Evolutionary conservation across 2,797 vertebrate genomes (phyloP), one percentile per base, ranked within the genome.

Genomic region (Sparidentex hasta): DNA sequence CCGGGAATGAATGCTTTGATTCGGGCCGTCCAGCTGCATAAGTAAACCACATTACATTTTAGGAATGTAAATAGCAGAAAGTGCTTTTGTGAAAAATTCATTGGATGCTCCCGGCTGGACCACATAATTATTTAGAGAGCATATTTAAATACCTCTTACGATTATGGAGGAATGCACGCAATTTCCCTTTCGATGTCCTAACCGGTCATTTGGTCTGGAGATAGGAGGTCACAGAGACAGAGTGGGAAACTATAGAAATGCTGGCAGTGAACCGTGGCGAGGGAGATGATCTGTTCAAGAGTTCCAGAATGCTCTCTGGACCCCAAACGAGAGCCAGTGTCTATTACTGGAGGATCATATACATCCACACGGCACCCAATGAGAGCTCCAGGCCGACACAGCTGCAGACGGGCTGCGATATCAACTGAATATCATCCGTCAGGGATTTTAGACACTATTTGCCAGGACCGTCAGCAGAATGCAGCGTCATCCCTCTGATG

Each of bases 31-130:
- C 91, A 92, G 93, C 90, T 92, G 90, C 92, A 91, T 87, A 91
- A 94, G 90, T 93, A 90, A 94, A 94, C 93, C 93, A 71, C 91
- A 92, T 90, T 89, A 91, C 90, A 89, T 94, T 94, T 94, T 88
- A 92, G 92, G 93, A 94, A 95, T 92, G 93, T 93, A 95, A 95
- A 95, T 93, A 95, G 91, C 90, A 94, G 86, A 95, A 94, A 89
- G 87, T 83, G 71, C 88, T 92, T 94, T 94, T 93, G 92, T 94
- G 89, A 93, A 91, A 90, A 93, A 88, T 90, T 87, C 87, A 94
- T 88, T 84, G 92, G 90, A 93, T 92, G 94, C 86, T 93, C 85
- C 91, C 82, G 65, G 76, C 76, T 80, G 80, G 87, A 92, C 94
- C 92, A 82, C 93, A 92, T 90, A 92, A 94, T 94, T 90, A 95